Evolutionary conservation across 1,140 invertebrate species (phyloP).

Genomic region (Pseudomyrmex sp.): DNA sequence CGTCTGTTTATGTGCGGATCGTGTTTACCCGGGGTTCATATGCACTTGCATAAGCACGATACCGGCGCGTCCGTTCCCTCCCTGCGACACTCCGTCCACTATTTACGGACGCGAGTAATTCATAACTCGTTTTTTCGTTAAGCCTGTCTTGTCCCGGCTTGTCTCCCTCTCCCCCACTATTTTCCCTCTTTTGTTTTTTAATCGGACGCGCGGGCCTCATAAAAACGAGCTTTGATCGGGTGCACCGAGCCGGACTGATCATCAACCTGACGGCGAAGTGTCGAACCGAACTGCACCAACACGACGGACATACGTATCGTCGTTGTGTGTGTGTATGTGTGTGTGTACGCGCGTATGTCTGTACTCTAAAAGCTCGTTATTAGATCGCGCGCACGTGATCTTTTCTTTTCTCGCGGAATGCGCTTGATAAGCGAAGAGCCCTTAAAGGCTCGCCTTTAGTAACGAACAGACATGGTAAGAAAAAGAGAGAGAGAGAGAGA

Average conservation of each 20-base stretch:
- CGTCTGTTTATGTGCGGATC: conserved; percentile 44
- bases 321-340: not conserved
- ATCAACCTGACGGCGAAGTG: conserved; percentile 40
- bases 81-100: not conserved
- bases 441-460: conserved; percentile 36
- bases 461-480: not conserved
- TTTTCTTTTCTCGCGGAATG: conserved; percentile 50
- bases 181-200: not conserved
- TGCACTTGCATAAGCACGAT: conserved; percentile 54
- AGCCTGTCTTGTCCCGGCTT: conserved; percentile 21
- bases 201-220: conserved; percentile 46
- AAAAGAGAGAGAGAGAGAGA: not conserved
- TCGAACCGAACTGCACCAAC: conserved; percentile 36
- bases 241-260: conserved; percentile 41
- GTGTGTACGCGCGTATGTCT: not conserved
- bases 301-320: not conserved
- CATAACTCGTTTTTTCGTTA: conserved; percentile 57
- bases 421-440: conserved; percentile 53
- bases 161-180: too few relatives aligned
- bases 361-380: conserved; percentile 52
- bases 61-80: not conserved
- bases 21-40: conserved; percentile 45
- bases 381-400: conserved; percentile 56
- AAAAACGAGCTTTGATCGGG: conserved; percentile 64
- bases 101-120: conserved; percentile 56